Evolutionary conservation across 2,888 invertebrate species (phyloP), one percentile per base, ranked within the genome.

Genomic region (Noctuana brunneofusca): DNA sequence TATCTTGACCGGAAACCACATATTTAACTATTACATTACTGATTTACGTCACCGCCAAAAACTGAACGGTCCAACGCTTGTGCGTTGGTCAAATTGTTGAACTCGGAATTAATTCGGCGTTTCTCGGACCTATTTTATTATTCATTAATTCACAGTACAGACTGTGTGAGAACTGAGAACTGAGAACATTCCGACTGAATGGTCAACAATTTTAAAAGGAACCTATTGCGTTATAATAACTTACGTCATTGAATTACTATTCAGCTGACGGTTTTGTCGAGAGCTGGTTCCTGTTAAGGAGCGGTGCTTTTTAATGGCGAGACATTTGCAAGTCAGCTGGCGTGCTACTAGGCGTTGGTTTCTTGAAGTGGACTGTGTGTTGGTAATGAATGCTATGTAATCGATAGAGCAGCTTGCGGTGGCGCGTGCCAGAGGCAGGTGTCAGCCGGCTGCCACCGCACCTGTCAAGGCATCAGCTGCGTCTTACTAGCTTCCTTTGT

Each of bases 381-480:
- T 49, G 48, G 24, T 46, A 46, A 69, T 79, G 75, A 76, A 74
- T 77, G 74, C 68, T 75, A 73, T 68, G 70, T 81, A 82, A 80
- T 79, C 78, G 79, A 76, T 80, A 78, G 78, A 82, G 80, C 89
- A 89, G 89, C 89, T 90, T 89, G 87, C 82, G 82, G 80, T 82
- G 85, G 81, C 88, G 86, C 84, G 88, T 82, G 78, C 72, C 72
- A n/a, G 67, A 70, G 77, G 86, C 87, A 89, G 87, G 87, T 88
- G 87, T 72, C 74, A 66, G 86, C 87, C 89, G 85, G 87, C 86
- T 90, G 89, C 82, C 75, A 68, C 81, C 84, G 81, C 90, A 92
- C 92, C 92, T 92, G 92, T 87, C 88, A 69, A 16, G 62, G 32
- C 69, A 82, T 88, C 89, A 88, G 89, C 89, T 89, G 89, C 88